A percentile compares a stretch with the other conserved stretches of the same genome.
Evolutionary conservation across 2,113 vertebrate genomes (phyloP).

Genomic region (Callopanchax toddi): DNA sequence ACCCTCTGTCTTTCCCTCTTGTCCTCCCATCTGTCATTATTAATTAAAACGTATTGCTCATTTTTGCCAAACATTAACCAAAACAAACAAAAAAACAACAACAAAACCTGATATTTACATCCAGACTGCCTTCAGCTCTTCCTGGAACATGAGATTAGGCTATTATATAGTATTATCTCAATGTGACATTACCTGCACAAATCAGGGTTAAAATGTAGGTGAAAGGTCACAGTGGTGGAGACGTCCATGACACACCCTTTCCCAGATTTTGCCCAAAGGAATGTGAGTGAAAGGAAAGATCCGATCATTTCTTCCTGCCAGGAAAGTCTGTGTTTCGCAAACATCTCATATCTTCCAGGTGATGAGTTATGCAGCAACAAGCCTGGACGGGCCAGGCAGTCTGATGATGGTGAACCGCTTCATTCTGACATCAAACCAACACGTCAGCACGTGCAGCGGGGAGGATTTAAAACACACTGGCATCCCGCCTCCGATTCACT

Average conservation of each 20-base stretch:
- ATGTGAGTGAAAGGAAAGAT: not conserved
- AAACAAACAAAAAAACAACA: too few relatives aligned
- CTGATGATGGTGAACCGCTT: constrained; percentile 13
- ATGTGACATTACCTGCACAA: too few relatives aligned
- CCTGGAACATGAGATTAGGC: too few relatives aligned
- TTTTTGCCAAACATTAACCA: too few relatives aligned
- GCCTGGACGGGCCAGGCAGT: constrained; percentile 31
- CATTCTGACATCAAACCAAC: not conserved
- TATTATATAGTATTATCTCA: too few relatives aligned
- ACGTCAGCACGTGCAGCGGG: constrained; percentile 13
- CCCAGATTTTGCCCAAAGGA: not conserved
- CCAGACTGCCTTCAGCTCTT: too few relatives aligned
- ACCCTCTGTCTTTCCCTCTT: constrained; percentile 59
- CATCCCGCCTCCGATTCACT: too few relatives aligned
- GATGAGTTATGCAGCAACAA: constrained; percentile 19
- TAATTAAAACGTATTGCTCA: too few relatives aligned
- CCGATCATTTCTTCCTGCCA: not conserved
- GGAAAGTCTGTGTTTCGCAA: constrained; percentile 37
- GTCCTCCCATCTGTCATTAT: constrained; percentile 65
- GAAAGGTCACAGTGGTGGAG: not conserved
- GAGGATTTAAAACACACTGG: constrained; percentile 11
- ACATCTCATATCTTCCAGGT: constrained; percentile 35
- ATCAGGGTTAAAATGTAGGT: too few relatives aligned
- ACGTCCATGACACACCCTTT: constrained; percentile 17
- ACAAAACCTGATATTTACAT: too few relatives aligned